phyloP scores from a whole-genome alignment of 2,113 vertebrate genomes.

The Bubo blakistoni region DNA sequence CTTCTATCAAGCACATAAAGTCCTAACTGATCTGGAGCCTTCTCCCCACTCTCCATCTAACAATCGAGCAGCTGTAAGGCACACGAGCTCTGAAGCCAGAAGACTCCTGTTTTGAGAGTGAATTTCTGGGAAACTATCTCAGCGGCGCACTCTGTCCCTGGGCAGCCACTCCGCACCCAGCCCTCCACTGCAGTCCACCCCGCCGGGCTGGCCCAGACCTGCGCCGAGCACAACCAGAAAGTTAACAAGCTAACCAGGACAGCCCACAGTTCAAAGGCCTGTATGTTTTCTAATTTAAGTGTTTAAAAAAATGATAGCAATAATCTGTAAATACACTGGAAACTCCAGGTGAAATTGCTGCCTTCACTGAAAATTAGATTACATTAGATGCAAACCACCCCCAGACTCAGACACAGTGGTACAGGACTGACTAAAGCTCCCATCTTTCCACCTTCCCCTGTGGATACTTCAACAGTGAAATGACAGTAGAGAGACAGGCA shows the following conservation, averaged over 20 bases:
- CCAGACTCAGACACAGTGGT: background rate
- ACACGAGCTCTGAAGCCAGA: background rate
- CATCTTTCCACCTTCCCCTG: background rate
- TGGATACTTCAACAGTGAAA: background rate
- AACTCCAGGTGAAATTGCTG: background rate
- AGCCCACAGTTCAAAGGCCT: background rate
- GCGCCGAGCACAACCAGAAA: background rate
- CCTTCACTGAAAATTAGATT: background rate
- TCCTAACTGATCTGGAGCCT: background rate
- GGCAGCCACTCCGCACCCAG: background rate
- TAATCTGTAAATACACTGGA: background rate
- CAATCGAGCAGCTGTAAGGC: background rate
- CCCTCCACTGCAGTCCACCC: background rate
- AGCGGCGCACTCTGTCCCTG: fast-evolving
- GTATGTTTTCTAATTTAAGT: background rate
- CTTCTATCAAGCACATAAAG: background rate
- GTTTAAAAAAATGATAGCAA: background rate
- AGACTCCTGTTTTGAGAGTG: background rate
- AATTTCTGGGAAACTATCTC: conserved; percentile 9
- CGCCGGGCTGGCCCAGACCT: background rate
- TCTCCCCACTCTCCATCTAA: background rate
- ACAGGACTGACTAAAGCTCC: background rate
- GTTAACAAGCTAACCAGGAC: background rate
- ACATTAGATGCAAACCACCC: background rate
- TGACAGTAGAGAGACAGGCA: background rate